A percentile compares a stretch with the other conserved stretches of the same genome.
Evolutionary conservation across 2,113 vertebrate genomes (phyloP).

Genomic region (Pygoscelis adeliae): DNA sequence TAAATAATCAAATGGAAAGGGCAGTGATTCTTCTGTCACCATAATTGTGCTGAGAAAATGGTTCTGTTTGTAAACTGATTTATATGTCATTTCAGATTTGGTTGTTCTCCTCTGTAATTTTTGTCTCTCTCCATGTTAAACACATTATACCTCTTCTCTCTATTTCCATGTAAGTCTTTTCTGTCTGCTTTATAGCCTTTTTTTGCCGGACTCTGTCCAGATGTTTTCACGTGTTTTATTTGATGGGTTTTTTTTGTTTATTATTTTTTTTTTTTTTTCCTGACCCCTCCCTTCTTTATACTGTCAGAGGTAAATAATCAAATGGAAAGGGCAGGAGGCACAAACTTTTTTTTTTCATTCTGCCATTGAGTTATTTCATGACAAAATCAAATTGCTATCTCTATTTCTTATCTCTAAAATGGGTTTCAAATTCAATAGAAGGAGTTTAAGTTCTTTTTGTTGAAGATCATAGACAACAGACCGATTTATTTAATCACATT

Average conservation of each 20-base stretch:
- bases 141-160: neutral
- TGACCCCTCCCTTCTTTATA: neutral
- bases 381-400: constrained; percentile 23
- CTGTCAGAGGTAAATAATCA: neutral
- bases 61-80: constrained; percentile 53
- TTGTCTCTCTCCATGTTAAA: constrained; percentile 34
- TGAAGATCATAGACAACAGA: neutral
- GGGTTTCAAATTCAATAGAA: constrained; percentile 5
- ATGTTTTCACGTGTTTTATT: neutral
- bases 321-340: neutral
- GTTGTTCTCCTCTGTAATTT: constrained; percentile 37
- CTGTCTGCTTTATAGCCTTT: neutral
- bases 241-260: neutral
- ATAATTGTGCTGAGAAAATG: constrained; percentile 25
- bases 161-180: neutral
- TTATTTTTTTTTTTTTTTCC: fast-evolving
- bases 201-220: neutral
- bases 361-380: neutral
- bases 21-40: constrained; percentile 48
- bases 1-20: no score
- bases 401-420: constrained; percentile 21
- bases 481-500: neutral
- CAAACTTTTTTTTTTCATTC: neutral
- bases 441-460: constrained; percentile 4
- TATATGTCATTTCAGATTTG: constrained; percentile 23